Base-by-base conservation (phyloP, 1,140 invertebrate genomes). In the Oncopodura yosiiana region DNA sequence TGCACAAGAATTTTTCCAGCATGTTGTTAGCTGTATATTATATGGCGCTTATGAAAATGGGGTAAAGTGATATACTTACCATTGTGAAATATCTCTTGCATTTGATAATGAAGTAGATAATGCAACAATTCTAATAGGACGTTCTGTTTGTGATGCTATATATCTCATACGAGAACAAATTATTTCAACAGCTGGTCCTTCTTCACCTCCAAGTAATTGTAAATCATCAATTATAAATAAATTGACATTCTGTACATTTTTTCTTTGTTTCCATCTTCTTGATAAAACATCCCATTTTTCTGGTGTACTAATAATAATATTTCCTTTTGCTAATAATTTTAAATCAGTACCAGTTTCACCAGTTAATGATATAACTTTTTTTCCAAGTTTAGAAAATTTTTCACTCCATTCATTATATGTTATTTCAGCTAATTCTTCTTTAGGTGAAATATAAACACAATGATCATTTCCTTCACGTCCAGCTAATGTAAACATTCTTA, bases 271-370 rank as follows among this genome's bases (percentile, higher is more conserved):
- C 96, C 96, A 99, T 56, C 95, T 77, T 56, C 96, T 76, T 0
- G 95, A 99, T 0, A 99, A 71, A 8, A 99, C 88, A 71, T 99
- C 95, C 96, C 96, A 99, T 66, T 96, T 94, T 63, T 99, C 94
- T 2, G 94, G 93, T 0, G 94, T 98, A 14, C 88, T 87, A 48
- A 99, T 84, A 6, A 99, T 86, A 21, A 99, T 83, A 71, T 98
- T 89, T 16, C 89, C 94, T 69, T 93, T 87, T 23, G 84, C 86
- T 2, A 91, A 69, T 0, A 95, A 69, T 67, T 99, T 99, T 51
- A 98, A 76, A 75, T 99, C 96, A 0, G 91, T 95, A 0, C 90
- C 88, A 1, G 94, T 96, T 75, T 99, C 95, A 1, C 96, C 96
- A 0, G 94, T 99, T n/a, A 99, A 67, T 14, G 93, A 73, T 0